These are phyloP conservation scores for Zoanthus solanderi DNA, from an alignment of 92 coral and sea anemone species.

Conservation along the genomic window DNA sequence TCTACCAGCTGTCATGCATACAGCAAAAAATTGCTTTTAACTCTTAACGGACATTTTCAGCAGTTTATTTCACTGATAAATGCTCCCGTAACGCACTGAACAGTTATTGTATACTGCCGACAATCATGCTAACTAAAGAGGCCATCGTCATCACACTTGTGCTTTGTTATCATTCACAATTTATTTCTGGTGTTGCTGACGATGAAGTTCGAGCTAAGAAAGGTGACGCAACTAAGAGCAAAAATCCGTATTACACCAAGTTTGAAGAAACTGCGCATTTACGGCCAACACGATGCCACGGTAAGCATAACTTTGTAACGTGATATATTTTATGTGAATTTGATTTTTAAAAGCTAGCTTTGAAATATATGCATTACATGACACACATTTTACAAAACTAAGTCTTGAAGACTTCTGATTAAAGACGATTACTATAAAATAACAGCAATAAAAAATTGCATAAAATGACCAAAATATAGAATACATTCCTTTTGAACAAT, in stretches of 20 bases:
- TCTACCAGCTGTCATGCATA: constrained; percentile 14
- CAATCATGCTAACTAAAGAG: background rate
- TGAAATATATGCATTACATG: no score
- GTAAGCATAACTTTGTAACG: constrained; percentile 40
- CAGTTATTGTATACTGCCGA: background rate
- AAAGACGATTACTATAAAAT: no score
- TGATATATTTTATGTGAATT: background rate
- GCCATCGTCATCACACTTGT: background rate
- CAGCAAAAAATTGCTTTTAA: background rate
- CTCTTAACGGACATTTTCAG: background rate
- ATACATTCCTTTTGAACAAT: no score
- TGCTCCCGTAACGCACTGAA: background rate
- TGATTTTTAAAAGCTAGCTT: no score
- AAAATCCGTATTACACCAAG: constrained; percentile 86
- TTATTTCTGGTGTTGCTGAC: background rate
- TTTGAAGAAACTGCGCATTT: constrained; percentile 80
- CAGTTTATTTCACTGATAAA: background rate
- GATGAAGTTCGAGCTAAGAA: constrained; percentile 30
- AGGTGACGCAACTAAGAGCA: constrained; percentile 36
- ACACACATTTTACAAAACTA: no score
- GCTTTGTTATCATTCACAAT: constrained; percentile 2
- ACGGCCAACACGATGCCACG: constrained; percentile 95
- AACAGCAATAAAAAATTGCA: no score
- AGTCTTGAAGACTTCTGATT: no score
- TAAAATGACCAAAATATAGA: no score